These are phyloP conservation scores for Falco novaeseelandiae DNA, from an alignment of 2,797 vertebrate genomes.

Conservation along the genomic window DNA sequence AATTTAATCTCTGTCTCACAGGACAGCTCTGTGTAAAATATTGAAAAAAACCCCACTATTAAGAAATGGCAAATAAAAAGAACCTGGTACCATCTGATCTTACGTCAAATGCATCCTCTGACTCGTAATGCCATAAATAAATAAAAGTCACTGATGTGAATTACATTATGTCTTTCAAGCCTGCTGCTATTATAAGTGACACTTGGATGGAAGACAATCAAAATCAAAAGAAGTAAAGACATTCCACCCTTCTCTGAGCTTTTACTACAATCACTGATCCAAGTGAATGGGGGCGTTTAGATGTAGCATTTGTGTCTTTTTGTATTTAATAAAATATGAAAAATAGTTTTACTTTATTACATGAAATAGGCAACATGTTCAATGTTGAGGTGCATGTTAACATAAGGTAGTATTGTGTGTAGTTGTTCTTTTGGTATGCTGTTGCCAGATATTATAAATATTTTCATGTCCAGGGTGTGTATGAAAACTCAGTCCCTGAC, in stretches of 20 bases:
- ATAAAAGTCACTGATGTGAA: not conserved
- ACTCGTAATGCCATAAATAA: not conserved
- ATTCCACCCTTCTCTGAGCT: constrained; percentile 9
- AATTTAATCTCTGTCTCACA: not conserved
- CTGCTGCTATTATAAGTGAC: not conserved
- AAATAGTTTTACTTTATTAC: not conserved
- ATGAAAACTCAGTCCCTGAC: not conserved
- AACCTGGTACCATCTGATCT: not conserved
- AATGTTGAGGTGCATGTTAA: not conserved
- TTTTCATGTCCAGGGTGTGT: not conserved
- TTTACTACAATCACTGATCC: not conserved
- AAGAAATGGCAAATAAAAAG: not conserved
- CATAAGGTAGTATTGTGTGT: not conserved
- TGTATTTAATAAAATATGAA: not conserved
- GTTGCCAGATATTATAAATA: not conserved
- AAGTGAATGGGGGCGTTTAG: not conserved
- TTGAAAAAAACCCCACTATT: not conserved
- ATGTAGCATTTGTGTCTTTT: not conserved
- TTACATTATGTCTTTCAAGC: not conserved
- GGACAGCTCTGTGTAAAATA: not conserved
- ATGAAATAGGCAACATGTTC: not conserved
- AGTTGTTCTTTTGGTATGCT: not conserved
- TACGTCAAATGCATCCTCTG: not conserved
- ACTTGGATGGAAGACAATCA: not conserved
- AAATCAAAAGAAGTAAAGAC: not conserved